These are phyloP conservation scores for Drosophila littoralis DNA, from an alignment of 1,140 invertebrate genomes.

Conservation along the genomic window DNA sequence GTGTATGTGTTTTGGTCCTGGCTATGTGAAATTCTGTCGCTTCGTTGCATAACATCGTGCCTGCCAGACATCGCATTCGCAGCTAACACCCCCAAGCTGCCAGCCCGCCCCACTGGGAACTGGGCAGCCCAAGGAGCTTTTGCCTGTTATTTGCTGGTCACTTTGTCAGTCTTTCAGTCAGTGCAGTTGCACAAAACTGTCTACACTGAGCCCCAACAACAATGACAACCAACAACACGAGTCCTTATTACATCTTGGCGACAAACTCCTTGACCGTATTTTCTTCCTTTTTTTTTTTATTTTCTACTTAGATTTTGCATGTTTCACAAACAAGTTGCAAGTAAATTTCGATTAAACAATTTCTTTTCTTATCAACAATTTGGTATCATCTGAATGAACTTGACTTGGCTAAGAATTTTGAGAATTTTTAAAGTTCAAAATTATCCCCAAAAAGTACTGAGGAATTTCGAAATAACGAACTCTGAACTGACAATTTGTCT, in stretches of 20 bases:
- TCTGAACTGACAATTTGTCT: neutral
- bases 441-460: neutral
- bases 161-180: conserved; percentile 44
- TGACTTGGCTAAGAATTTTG: neutral
- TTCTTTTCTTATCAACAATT: neutral
- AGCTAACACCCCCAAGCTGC: neutral
- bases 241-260: conserved; percentile 79
- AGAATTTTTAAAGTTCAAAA: neutral
- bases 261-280: conserved; percentile 64
- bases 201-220: neutral
- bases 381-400: neutral
- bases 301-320: conserved; percentile 66
- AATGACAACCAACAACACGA: conserved; percentile 31
- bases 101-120: neutral
- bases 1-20: conserved; percentile 24
- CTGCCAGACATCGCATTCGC: conserved; percentile 6
- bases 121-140: conserved; percentile 16
- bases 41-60: conserved; percentile 39
- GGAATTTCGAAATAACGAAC: neutral
- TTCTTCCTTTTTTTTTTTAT: conserved; percentile 37
- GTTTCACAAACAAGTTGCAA: conserved; percentile 67
- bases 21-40: conserved; percentile 1
- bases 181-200: conserved; percentile 9
- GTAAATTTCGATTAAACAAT: conserved; percentile 51
- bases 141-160: conserved; percentile 41